Evolutionary conservation across 2,113 vertebrate species (phyloP).

Genomic region (Aythya baeri): DNA sequence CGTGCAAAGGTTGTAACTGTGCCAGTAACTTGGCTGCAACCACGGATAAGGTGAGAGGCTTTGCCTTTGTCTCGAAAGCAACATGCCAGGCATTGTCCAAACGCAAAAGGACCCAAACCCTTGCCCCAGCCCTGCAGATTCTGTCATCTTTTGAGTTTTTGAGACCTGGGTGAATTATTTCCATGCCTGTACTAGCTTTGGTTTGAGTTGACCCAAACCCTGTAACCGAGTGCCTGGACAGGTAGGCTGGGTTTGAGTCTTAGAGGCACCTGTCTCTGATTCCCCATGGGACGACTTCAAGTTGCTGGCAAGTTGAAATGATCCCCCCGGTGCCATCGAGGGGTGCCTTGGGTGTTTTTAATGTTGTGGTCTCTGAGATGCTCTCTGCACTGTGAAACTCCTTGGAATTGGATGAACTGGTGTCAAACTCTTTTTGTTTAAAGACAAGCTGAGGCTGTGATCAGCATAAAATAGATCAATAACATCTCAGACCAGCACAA

Average conservation of each 20-base stretch:
- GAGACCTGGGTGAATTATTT: not conserved
- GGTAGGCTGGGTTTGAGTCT: not conserved
- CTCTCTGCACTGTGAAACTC: not conserved
- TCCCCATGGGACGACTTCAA: not conserved
- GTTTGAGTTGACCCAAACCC: not conserved
- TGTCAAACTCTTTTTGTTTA: too few relatives aligned
- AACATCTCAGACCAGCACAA: not conserved
- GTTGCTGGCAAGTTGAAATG: not conserved
- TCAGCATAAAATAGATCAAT: not conserved
- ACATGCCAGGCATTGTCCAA: not conserved
- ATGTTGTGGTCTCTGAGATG: not conserved
- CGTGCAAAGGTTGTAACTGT: rapidly evolving
- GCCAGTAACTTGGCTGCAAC: not conserved
- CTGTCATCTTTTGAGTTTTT: not conserved
- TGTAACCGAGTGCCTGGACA: not conserved
- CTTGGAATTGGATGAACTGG: not conserved
- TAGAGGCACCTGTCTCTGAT: not conserved
- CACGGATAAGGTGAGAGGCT: not conserved
- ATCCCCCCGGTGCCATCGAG: rapidly evolving
- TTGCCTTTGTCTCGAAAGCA: constrained; percentile 15
- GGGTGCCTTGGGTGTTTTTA: not conserved
- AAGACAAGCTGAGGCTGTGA: not conserved
- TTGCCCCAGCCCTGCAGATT: not conserved
- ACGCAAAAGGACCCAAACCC: not conserved
- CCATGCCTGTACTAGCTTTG: not conserved